phyloP scores from a whole-genome alignment of 2,113 vertebrate species.

The Sturnira hondurensis region DNA sequence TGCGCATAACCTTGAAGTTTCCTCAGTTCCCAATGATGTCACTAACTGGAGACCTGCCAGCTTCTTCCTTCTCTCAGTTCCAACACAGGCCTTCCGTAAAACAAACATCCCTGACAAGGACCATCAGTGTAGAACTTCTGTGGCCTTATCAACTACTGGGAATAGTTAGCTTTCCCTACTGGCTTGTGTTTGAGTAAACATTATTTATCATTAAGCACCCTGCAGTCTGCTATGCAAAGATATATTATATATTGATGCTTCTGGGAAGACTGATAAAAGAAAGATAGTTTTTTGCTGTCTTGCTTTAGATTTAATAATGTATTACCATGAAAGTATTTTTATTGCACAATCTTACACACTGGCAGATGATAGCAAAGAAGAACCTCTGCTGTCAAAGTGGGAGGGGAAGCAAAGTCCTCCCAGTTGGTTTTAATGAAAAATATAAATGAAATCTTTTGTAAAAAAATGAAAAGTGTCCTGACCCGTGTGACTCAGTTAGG shows the following conservation, averaged over 20 bases:
- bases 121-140: not conserved
- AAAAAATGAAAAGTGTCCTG: not conserved
- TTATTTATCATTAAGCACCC: not conserved
- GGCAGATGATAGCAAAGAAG: not conserved
- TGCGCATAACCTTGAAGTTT: not conserved
- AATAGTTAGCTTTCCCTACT: not conserved
- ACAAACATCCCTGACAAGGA: not conserved
- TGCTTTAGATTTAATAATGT: not conserved
- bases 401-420: not conserved
- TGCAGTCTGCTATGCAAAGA: not conserved
- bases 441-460: not conserved
- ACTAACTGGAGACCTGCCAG: not conserved
- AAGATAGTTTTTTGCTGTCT: not conserved
- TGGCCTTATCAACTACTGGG: too few relatives aligned
- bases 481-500: too few relatives aligned
- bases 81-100: rapidly evolving
- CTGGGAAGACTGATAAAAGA: not conserved
- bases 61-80: not conserved
- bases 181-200: not conserved
- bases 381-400: not conserved
- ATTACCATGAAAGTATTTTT: not conserved
- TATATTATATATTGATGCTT: not conserved
- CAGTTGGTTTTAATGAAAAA: not conserved
- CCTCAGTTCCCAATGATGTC: not conserved
- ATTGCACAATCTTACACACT: not conserved